These are phyloP conservation scores for Diarsia rubi DNA, from an alignment of 2,888 invertebrate species.

Conservation along the genomic window DNA sequence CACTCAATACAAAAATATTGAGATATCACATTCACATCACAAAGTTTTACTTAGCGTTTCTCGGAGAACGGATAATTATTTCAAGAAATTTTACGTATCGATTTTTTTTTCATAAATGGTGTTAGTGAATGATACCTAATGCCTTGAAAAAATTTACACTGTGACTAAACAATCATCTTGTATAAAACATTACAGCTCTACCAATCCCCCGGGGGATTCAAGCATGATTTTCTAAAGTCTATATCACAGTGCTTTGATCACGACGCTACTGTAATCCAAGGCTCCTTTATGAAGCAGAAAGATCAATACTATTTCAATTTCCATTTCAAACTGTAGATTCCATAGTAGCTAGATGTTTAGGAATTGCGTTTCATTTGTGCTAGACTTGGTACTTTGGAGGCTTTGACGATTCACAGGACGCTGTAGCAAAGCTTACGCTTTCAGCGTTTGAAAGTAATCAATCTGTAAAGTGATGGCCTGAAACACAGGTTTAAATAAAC, in stretches of 20 bases:
- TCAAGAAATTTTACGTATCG: too few relatives aligned
- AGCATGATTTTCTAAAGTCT: background rate
- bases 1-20: too few relatives aligned
- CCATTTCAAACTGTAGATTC: background rate
- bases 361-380: background rate
- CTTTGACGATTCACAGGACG: slow-evolving; percentile 6
- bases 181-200: background rate
- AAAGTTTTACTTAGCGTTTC: too few relatives aligned
- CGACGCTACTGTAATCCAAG: background rate
- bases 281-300: background rate
- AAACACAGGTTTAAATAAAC: too few relatives aligned
- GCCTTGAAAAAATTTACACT: too few relatives aligned
- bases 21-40: too few relatives aligned
- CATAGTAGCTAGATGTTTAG: background rate
- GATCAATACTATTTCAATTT: slow-evolving; percentile 27
- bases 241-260: background rate
- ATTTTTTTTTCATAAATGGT: too few relatives aligned
- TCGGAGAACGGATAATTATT: too few relatives aligned
- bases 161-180: too few relatives aligned
- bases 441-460: background rate
- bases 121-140: too few relatives aligned
- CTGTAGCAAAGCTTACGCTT: background rate
- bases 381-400: background rate
- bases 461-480: too few relatives aligned
- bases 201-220: background rate